phyloP scores from a whole-genome alignment of 2,888 invertebrate genomes.

The Drosophila monieri region DNA sequence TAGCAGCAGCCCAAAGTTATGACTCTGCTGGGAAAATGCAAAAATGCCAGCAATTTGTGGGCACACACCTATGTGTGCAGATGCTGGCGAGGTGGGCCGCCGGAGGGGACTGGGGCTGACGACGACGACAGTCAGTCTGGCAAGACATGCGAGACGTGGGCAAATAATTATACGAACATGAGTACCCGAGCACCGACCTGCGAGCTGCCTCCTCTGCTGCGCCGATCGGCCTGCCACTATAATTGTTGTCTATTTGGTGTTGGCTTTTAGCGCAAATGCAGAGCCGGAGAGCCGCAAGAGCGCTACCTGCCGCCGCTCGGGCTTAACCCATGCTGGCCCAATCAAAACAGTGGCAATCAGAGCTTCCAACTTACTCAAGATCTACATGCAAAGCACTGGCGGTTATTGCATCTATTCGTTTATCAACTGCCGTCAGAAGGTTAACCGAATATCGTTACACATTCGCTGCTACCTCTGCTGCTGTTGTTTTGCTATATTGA shows the following conservation, averaged over 20 bases:
- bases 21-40: conserved; percentile 39
- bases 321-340: conserved; percentile 25
- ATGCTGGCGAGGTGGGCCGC: not conserved
- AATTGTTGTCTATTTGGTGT: conserved; percentile 77
- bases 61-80: conserved; percentile 21
- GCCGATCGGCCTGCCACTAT: conserved; percentile 53
- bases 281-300: conserved; percentile 18
- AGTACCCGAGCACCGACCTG: conserved; percentile 24
- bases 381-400: too few species aligned
- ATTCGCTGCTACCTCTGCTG: conserved; percentile 46
- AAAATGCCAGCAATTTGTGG: conserved; percentile 40
- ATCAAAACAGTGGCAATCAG: too few species aligned
- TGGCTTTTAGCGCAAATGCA: conserved; percentile 75
- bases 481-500: conserved; percentile 26
- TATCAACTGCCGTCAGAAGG: conserved; percentile 39
- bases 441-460: conserved; percentile 78
- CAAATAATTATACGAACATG: conserved; percentile 68
- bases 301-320: too few species aligned
- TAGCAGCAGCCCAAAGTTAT: conserved; percentile 41
- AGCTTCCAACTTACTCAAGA: too few species aligned
- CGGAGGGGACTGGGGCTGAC: conserved; percentile 20
- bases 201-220: conserved; percentile 18
- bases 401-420: not conserved
- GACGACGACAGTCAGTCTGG: conserved; percentile 74
- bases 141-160: conserved; percentile 76